phyloP scores from a whole-genome alignment of 2,888 invertebrate genomes.

The Sinodicranocentrus sp. region DNA sequence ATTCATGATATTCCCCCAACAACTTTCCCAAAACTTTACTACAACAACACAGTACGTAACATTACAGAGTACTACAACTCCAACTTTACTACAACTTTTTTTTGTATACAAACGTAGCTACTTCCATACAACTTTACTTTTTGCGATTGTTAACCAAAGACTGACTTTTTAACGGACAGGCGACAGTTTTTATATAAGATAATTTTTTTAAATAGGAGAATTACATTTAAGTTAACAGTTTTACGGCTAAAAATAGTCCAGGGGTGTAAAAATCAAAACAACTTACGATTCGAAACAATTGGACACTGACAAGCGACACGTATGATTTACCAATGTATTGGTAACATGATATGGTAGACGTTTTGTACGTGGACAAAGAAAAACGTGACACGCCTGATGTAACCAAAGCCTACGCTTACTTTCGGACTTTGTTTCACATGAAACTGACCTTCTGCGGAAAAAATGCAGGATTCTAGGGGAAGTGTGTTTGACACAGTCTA shows the following conservation, averaged over 20 bases:
- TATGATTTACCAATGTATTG: no score
- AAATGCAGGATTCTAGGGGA: constrained; percentile 5
- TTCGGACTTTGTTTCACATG: constrained; percentile 44
- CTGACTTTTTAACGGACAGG: constrained; percentile 76
- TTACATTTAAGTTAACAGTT: constrained; percentile 58
- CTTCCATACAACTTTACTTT: constrained; percentile 76
- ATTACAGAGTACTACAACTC: constrained; percentile 25
- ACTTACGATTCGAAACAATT: neutral
- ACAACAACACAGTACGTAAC: constrained; percentile 30
- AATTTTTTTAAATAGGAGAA: constrained; percentile 50
- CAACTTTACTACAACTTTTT: constrained; percentile 47
- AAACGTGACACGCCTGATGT: constrained; percentile 59
- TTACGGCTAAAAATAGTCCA: constrained; percentile 49
- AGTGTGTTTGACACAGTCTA: constrained; percentile 31
- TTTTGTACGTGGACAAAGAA: neutral
- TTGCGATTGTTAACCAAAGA: constrained; percentile 77
- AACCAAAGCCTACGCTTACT: constrained; percentile 75
- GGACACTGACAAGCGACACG: no score
- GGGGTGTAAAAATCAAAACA: constrained; percentile 59
- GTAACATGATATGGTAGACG: no score
- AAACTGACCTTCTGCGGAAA: constrained; percentile 38
- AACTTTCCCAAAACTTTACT: constrained; percentile 37
- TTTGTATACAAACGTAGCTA: constrained; percentile 74
- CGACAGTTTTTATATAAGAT: constrained; percentile 69
- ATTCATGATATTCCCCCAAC: constrained; percentile 27